Evolutionary conservation across 2,797 vertebrate genomes (phyloP), one percentile per base, ranked within the genome.

Genomic region (Parambassis ranga): DNA sequence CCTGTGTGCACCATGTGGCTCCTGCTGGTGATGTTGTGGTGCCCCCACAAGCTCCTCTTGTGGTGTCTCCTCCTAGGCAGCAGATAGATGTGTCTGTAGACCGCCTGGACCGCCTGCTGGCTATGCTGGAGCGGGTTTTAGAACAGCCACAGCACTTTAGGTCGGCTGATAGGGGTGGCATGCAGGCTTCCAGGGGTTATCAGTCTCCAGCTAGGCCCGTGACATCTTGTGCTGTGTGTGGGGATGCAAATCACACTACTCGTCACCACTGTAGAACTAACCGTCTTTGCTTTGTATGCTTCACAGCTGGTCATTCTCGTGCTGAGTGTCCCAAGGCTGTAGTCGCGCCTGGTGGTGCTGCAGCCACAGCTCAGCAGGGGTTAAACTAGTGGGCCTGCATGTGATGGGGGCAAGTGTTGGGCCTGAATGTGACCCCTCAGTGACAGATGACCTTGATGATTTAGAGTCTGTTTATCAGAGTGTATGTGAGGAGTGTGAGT

Each of bases 241-340:
- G 46, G n/a, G 19, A 14, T 9, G 13, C 4, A n/a, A 30, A 22
- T 4, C 27, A 31, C 43, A 47, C 27, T 7, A 31, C 43, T 2
- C 16, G 30, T 7, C 47, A 47, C 6, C 10, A 31, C 6, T 31
- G 16, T 13, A 30, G 27, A 8, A 6, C 13, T 5, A 8, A 47
- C 11, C 15, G 11, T 3, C 13, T 47, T 43, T 47, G 43, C 19
- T 31, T 47, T 6, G 1, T 14, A 2, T 19, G 43, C 16, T 7
- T 47, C 10, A 30, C 31, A 15, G 6, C 64, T 44, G 55, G 22
- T 3, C 55, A 67, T 6, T 18, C 26, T 5, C 10, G 22, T 24
- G 8, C 3, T 2, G 18, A 5, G 0, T 53, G 60, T 35, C 22
- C 36, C 7, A 13, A 10, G 10, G 10, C 14, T 2, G 2, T 10